Evolutionary conservation across 2,888 invertebrate genomes (phyloP).

Genomic region (Neelides folsomi): DNA sequence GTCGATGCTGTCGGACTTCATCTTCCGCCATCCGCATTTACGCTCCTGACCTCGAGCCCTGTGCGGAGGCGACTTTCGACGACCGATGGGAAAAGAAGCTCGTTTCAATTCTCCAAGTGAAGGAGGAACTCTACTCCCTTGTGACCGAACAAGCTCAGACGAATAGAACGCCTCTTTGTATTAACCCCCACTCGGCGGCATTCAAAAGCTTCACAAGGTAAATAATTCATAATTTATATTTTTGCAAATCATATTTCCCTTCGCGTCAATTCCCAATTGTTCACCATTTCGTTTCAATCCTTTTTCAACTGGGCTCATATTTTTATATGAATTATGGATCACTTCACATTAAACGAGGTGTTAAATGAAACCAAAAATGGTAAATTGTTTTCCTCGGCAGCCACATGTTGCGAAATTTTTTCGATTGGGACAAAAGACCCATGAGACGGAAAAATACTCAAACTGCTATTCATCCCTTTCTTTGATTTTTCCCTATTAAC

Average conservation of each 20-base stretch:
- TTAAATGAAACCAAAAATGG: too few species aligned
- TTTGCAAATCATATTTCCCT: too few species aligned
- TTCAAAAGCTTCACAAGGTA: constrained; percentile 99
- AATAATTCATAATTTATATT: constrained; percentile 40
- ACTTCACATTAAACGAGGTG: too few species aligned
- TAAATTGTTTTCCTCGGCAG: too few species aligned
- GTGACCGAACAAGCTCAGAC: constrained; percentile 92
- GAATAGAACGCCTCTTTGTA: constrained; percentile 93
- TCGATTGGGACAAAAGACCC: too few species aligned
- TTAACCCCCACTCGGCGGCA: constrained; percentile 98
- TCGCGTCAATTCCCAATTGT: too few species aligned
- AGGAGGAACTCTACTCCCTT: constrained; percentile 99
- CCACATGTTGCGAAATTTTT: too few species aligned
- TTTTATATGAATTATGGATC: too few species aligned
- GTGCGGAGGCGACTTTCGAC: constrained; percentile 79
- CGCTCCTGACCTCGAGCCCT: constrained; percentile 80
- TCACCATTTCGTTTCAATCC: too few species aligned
- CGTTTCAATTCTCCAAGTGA: constrained; percentile 80
- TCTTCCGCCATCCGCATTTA: constrained; percentile 61
- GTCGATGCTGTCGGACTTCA: constrained; percentile 82
- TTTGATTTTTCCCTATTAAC: too few species aligned
- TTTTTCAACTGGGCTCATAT: too few species aligned
- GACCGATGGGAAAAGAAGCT: constrained; percentile 94
- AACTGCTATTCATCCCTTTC: too few species aligned
- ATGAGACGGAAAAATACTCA: neutral